Conservation (phyloP, 2,113 vertebrate genomes). For the Lagopus leucura region DNA sequence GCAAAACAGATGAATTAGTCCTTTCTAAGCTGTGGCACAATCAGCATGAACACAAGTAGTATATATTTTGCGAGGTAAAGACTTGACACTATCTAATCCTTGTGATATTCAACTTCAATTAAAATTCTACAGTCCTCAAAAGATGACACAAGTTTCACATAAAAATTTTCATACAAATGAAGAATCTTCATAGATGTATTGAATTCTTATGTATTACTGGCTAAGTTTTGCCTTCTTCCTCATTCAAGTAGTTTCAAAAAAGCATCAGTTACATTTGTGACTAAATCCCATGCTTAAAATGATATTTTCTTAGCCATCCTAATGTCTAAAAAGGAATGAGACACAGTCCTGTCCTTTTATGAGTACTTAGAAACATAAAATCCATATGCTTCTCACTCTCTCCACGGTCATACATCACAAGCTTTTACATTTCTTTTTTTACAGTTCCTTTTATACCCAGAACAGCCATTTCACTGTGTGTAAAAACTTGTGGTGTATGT, state of each 20-base stretch:
- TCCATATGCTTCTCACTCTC: not conserved
- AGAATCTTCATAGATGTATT: not conserved
- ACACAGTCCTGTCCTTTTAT: not conserved
- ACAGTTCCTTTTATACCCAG: conserved; percentile 41
- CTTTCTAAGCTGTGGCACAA: not conserved
- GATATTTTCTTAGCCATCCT: not conserved
- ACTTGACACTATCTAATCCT: not conserved
- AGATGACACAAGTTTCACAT: not conserved
- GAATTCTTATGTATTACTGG: not conserved
- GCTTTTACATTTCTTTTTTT: conserved; percentile 51
- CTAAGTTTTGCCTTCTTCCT: not conserved
- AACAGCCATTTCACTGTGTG: conserved; percentile 12
- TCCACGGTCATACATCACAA: conserved; percentile 37
- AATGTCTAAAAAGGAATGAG: not conserved
- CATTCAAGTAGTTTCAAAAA: not conserved
- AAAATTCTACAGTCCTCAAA: not conserved
- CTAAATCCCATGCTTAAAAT: not conserved
- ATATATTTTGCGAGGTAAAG: not conserved
- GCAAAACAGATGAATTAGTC: not conserved
- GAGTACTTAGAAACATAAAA: conserved; percentile 8
- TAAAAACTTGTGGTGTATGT: conserved; percentile 62
- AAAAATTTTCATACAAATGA: not conserved
- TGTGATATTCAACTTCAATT: not conserved
- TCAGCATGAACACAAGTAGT: not conserved
- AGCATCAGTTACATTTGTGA: not conserved